Percentiles rank a stretch among this genome's conserved stretches.
These are phyloP conservation scores for Apamea epomidion DNA, from an alignment of 2,888 invertebrate genomes.

Conservation along the genomic window DNA sequence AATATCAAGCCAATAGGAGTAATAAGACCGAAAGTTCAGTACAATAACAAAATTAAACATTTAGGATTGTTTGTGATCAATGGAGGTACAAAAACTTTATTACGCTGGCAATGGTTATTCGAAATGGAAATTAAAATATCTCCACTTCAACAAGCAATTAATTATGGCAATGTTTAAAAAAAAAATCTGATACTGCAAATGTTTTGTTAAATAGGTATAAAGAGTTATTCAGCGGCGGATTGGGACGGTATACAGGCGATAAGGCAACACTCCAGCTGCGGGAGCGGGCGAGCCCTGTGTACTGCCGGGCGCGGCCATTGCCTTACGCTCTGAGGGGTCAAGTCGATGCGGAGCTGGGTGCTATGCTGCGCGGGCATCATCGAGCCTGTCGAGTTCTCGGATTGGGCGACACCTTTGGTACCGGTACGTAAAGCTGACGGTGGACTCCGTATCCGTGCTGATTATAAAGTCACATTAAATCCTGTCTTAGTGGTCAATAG, in stretches of 20 bases:
- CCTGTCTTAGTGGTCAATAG: slow-evolving; percentile 32
- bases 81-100: neutral
- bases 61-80: neutral
- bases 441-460: neutral
- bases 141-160: neutral
- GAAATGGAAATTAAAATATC: slow-evolving; percentile 7
- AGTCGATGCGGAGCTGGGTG: slow-evolving; percentile 19
- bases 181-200: slow-evolving; percentile 1
- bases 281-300: slow-evolving; percentile 13
- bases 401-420: too few relatives aligned
- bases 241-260: neutral
- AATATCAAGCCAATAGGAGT: neutral
- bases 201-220: neutral
- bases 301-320: slow-evolving; percentile 3
- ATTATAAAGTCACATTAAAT: slow-evolving; percentile 1
- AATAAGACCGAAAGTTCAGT: slow-evolving; percentile 1
- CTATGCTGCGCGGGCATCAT: neutral
- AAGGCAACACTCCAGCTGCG: slow-evolving; percentile 4
- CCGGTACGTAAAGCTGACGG: too few relatives aligned
- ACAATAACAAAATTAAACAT: neutral
- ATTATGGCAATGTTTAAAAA: neutral
- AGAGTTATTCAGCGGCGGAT: neutral
- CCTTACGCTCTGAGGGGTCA: slow-evolving; percentile 23
- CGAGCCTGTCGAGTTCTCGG: slow-evolving; percentile 6
- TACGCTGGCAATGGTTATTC: neutral